Evolutionary conservation across 2,797 vertebrate species (phyloP).

Genomic region (Geotria australis): DNA sequence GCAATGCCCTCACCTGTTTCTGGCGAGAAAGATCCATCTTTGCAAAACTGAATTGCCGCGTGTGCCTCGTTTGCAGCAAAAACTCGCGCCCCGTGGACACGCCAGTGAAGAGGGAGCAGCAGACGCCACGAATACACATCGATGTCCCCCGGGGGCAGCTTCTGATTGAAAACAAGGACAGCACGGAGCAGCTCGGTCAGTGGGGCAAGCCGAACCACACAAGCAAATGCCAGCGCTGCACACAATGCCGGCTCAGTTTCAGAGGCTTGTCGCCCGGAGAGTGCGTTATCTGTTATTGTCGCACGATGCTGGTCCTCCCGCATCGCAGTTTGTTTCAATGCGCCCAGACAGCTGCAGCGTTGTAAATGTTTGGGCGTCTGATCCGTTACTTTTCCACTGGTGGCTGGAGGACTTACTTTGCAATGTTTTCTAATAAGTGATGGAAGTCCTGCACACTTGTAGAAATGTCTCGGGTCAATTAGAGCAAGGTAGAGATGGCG

Average conservation of each 20-base stretch:
- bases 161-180: conserved; percentile 91
- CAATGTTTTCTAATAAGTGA: no score
- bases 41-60: no score
- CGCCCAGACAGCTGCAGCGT: no score
- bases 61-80: conserved; percentile 22
- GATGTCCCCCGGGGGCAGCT: conserved; percentile 94
- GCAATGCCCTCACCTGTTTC: no score
- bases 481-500: no score
- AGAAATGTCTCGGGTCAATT: no score
- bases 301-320: neutral
- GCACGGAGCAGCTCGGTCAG: conserved; percentile 91
- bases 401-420: no score
- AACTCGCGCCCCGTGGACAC: conserved; percentile 85
- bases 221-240: conserved; percentile 5
- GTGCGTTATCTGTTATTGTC: conserved; percentile 7
- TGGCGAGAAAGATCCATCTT: no score
- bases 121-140: conserved; percentile 87
- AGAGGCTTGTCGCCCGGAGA: conserved; percentile 10
- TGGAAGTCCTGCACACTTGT: no score
- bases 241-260: conserved; percentile 5
- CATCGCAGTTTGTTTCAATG: no score
- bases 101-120: conserved; percentile 64
- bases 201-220: neutral
- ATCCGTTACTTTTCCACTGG: no score
- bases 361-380: no score